These are phyloP conservation scores for Drosophila acutilabella DNA, from an alignment of 2,888 invertebrate species.

Conservation along the genomic window DNA sequence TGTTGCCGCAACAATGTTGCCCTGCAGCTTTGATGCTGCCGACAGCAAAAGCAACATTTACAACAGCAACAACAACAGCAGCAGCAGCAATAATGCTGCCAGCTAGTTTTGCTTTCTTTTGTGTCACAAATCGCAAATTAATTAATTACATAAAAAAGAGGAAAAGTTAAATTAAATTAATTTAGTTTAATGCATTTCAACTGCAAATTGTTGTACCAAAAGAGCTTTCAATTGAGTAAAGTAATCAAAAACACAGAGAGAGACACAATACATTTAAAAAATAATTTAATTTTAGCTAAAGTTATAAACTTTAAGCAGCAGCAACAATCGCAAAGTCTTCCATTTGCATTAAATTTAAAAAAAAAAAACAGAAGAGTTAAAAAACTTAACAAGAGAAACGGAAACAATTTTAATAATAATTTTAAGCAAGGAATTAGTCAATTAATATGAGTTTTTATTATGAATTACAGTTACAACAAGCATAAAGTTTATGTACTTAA, in stretches of 20 bases:
- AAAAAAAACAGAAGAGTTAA: constrained; percentile 12
- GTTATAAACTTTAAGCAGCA: constrained; percentile 67
- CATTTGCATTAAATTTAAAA: constrained; percentile 68
- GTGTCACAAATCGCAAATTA: constrained; percentile 43
- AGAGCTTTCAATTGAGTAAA: constrained; percentile 68
- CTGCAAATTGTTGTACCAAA: constrained; percentile 78
- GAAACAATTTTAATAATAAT: constrained; percentile 23
- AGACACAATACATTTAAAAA: constrained; percentile 27
- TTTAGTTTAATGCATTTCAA: constrained; percentile 68
- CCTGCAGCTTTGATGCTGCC: constrained; percentile 67
- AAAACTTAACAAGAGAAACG: constrained; percentile 25
- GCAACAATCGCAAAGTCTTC: constrained; percentile 78
- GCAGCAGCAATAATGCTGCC: constrained; percentile 52
- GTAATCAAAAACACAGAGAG: constrained; percentile 38
- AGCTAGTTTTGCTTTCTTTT: constrained; percentile 58
- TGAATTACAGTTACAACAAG: constrained; percentile 20
- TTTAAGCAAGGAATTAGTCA: constrained; percentile 60
- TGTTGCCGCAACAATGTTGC: constrained; percentile 59
- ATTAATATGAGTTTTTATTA: constrained; percentile 61
- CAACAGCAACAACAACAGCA: constrained; percentile 28
- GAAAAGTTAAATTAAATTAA: constrained; percentile 12
- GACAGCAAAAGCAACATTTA: constrained; percentile 41
- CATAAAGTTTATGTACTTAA: constrained; percentile 61
- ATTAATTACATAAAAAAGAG: constrained; percentile 1
- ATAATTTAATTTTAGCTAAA: constrained; percentile 61